A percentile compares a stretch with the other conserved stretches of the same genome.
phyloP scores from a whole-genome alignment of 2,113 vertebrate species.

The Tichodroma muraria region DNA sequence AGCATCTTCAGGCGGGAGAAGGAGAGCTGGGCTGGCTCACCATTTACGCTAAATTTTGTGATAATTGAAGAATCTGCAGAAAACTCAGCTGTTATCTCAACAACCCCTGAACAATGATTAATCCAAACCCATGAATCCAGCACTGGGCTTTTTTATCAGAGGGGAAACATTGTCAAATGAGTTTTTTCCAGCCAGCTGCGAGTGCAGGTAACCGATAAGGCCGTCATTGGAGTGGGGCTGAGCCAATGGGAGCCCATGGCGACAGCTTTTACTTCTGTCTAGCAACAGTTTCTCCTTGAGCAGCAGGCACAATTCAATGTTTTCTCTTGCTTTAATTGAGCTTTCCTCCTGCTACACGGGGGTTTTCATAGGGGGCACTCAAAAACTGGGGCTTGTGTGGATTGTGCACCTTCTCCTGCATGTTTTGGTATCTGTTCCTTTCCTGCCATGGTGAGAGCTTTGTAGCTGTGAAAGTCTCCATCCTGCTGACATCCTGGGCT shows the following conservation, averaged over 20 bases:
- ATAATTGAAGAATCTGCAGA: background rate
- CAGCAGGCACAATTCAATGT: background rate
- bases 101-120: constrained; percentile 47
- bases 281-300: constrained; percentile 56
- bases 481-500: background rate
- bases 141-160: constrained; percentile 46
- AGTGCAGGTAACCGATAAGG: constrained; percentile 57
- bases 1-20: background rate
- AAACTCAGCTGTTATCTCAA: background rate
- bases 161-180: constrained; percentile 50
- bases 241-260: constrained; percentile 38
- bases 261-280: constrained; percentile 42
- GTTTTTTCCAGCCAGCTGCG: constrained; percentile 43
- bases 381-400: background rate
- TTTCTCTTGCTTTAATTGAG: background rate
- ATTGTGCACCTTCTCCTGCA: background rate
- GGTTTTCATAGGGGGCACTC: background rate
- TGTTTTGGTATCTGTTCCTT: background rate
- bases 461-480: background rate
- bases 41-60: background rate
- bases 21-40: background rate
- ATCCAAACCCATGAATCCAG: constrained; percentile 11
- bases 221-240: constrained; percentile 42
- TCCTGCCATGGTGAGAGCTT: background rate
- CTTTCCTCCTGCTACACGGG: background rate